Base-by-base conservation (phyloP, 2,113 vertebrate species). In the Tenebrosternarchus preto region DNA sequence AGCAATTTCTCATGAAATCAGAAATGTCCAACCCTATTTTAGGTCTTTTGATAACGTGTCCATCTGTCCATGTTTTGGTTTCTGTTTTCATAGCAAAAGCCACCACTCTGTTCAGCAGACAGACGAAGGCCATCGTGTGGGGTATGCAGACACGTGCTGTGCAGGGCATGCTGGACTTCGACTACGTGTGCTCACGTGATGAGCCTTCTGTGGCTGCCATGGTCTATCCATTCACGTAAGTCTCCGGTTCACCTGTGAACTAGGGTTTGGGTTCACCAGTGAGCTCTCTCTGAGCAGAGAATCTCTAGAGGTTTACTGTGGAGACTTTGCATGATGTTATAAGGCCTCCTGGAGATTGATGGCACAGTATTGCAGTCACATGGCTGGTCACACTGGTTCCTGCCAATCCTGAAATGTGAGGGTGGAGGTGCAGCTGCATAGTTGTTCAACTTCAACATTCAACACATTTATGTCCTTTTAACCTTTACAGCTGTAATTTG, bases 221-320 rank as follows among this genome's bases (percentile, higher is more conserved):
- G 96, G 96, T 99, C 85, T 98, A 99, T 88, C 98, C 98, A 0
- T 99, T 99, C 92, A 99, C 96, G 98, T 99, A 89, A 81, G 96
- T 39, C 8, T 15, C 61, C 19, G 5, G 15, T 43, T 53, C 9
- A 50, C 11, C 43, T 2, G 1, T 50, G 43, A 50, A 12, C 43
- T 50, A n/a, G n/a, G n/a, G n/a, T n/a, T n/a, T n/a, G n/a, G n/a
- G n/a, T n/a, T n/a, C 9, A 50, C 11, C 43, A 9, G 1, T 50
- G 43, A 50, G 43, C 43, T 50, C 11, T 50, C 8, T 12, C 7
- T 15, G 43, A 50, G 43, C 8, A 15, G 43, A 50, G 43, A 12
- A 12, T 50, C 11, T 1, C 12, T 50, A 12, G 5, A 50, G 33
- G 33, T 2, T 36, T 36, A 6, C 3, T 36, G 33, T n/a, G n/a